Evolutionary conservation across 1,140 invertebrate species (phyloP).

Genomic region (Elymnias hypermnestra): DNA sequence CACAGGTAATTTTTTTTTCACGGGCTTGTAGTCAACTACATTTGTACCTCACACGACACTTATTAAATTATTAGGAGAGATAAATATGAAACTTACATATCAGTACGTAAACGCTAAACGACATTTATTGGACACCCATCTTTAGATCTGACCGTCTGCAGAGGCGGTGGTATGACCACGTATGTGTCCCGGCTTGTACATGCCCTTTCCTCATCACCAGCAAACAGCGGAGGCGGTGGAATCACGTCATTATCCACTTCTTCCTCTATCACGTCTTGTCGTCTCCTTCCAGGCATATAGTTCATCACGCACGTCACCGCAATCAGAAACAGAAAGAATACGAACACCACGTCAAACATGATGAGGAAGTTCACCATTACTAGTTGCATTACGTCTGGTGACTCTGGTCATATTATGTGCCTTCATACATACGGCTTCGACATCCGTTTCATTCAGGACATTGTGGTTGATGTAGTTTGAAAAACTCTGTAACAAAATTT

Average conservation of each 20-base stretch:
- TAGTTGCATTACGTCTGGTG: slow-evolving; percentile 81
- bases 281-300: slow-evolving; percentile 79
- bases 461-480: background rate
- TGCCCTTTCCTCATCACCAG: slow-evolving; percentile 41
- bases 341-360: slow-evolving; percentile 91
- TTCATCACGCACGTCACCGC: slow-evolving; percentile 88
- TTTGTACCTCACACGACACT: too few species aligned
- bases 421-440: slow-evolving; percentile 9
- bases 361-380: slow-evolving; percentile 89
- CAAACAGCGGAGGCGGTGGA: slow-evolving; percentile 68
- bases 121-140: slow-evolving; percentile 70
- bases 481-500: slow-evolving; percentile 23
- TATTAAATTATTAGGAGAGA: too few species aligned
- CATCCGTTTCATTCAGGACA: slow-evolving; percentile 17
- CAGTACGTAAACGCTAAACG: slow-evolving; percentile 60
- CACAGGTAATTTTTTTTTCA: too few species aligned
- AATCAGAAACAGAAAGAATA: slow-evolving; percentile 89
- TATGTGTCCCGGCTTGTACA: slow-evolving; percentile 57
- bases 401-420: slow-evolving; percentile 51
- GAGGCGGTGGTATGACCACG: slow-evolving; percentile 63
- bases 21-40: too few species aligned
- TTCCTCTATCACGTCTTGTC: slow-evolving; percentile 51
- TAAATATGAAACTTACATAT: slow-evolving; percentile 65
- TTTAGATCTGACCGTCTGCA: slow-evolving; percentile 54
- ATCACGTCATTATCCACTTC: slow-evolving; percentile 68